phyloP scores from a whole-genome alignment of 2,888 invertebrate species.

The Trachelus troglodyta region DNA sequence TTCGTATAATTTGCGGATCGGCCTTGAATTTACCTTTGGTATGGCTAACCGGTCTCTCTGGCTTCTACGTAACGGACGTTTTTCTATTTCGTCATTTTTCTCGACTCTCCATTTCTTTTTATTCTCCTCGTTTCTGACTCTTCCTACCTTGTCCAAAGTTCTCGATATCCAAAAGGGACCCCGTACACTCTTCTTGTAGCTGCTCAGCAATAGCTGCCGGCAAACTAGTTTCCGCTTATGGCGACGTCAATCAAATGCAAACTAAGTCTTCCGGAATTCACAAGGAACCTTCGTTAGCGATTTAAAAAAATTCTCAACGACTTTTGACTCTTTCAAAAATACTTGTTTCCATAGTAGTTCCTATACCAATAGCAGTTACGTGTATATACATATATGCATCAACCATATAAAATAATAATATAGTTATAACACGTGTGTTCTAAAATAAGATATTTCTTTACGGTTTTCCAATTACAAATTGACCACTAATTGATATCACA shows the following conservation, averaged over 20 bases:
- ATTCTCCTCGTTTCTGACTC: not conserved
- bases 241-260: slow-evolving; percentile 5
- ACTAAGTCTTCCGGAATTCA: not conserved
- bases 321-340: not conserved
- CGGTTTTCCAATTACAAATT: slow-evolving; percentile 29
- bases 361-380: not conserved
- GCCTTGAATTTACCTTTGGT: not conserved
- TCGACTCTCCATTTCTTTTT: not conserved
- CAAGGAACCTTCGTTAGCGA: not conserved
- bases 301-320: not conserved
- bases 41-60: not conserved
- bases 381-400: not conserved
- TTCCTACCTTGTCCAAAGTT: not conserved
- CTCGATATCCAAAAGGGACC: not conserved
- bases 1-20: not conserved
- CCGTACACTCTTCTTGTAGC: not conserved
- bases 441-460: slow-evolving; percentile 2
- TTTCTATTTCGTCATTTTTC: not conserved
- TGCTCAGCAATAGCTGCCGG: not conserved
- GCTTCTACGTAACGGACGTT: not conserved
- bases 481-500: not conserved
- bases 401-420: not conserved
- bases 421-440: not conserved
- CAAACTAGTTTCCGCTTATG: slow-evolving; percentile 1
- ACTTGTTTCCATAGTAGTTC: not conserved